Conservation (phyloP, 2,888 invertebrate species). For the Rhamnusium bicolor region DNA sequence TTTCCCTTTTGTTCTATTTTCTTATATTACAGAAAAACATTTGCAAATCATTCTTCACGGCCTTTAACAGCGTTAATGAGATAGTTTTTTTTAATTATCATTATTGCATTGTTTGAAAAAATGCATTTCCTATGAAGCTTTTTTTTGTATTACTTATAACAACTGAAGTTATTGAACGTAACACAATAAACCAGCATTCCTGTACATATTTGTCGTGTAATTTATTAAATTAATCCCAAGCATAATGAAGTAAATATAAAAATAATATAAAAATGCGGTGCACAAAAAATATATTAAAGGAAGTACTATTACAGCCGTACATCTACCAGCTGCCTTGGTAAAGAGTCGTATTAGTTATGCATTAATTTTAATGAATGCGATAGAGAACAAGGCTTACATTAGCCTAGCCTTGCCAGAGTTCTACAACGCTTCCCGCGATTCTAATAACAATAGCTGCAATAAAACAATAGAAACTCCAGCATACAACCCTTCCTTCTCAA, state of each 20-base stretch:
- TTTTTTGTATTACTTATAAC: too few relatives aligned
- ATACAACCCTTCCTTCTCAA: slow-evolving; percentile 52
- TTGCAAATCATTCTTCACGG: too few relatives aligned
- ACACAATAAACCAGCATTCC: too few relatives aligned
- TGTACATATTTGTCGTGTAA: background rate
- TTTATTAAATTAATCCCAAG: background rate
- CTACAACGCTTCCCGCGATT: slow-evolving; percentile 51
- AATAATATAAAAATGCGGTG: background rate
- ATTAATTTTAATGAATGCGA: slow-evolving; percentile 62
- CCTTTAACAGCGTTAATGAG: too few relatives aligned
- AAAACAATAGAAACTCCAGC: slow-evolving; percentile 57
- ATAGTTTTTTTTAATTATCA: too few relatives aligned
- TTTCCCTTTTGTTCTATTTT: too few relatives aligned
- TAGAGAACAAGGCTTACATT: slow-evolving; percentile 47
- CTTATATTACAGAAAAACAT: too few relatives aligned
- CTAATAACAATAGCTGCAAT: slow-evolving; percentile 52
- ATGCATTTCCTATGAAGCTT: too few relatives aligned
- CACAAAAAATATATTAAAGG: background rate
- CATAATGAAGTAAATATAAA: background rate
- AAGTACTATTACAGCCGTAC: slow-evolving; percentile 5
- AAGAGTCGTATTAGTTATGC: slow-evolving; percentile 58
- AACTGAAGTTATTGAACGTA: too few relatives aligned
- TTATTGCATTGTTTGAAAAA: too few relatives aligned
- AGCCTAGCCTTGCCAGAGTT: slow-evolving; percentile 41
- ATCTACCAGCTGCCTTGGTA: slow-evolving; percentile 28